Evolutionary conservation across 2,797 vertebrate genomes (phyloP).

Genomic region (Melanotaenia parkinsoni): DNA sequence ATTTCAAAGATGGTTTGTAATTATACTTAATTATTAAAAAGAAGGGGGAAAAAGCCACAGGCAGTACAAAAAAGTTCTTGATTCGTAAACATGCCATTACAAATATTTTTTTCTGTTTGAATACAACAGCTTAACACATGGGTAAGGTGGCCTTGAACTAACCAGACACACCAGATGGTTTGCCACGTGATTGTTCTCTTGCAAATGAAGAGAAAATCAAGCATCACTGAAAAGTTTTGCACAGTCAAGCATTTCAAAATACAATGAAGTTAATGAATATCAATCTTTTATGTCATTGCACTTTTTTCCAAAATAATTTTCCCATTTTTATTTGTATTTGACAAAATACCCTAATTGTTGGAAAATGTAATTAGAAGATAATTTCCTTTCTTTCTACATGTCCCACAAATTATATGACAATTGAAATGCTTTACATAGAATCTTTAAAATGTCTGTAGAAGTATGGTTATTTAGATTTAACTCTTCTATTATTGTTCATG

Average conservation of each 20-base stretch:
- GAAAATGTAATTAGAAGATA: neutral
- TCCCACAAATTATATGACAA: neutral
- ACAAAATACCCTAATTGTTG: neutral
- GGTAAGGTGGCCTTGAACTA: neutral
- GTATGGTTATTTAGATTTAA: neutral
- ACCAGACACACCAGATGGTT: neutral
- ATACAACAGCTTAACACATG: neutral
- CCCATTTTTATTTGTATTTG: neutral
- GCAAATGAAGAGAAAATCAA: neutral
- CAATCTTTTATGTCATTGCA: neutral
- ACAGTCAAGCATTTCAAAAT: neutral
- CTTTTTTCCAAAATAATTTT: neutral
- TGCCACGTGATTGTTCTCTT: neutral
- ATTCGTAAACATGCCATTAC: neutral
- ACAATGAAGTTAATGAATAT: too few relatives aligned
- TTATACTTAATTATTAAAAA: too few relatives aligned
- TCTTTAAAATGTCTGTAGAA: neutral
- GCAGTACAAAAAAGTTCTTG: too few relatives aligned
- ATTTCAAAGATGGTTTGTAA: too few relatives aligned
- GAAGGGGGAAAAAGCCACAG: too few relatives aligned
- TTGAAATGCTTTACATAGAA: neutral
- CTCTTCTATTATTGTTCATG: constrained; percentile 2
- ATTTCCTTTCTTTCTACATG: neutral
- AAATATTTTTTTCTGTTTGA: neutral
- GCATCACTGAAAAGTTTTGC: neutral